Percentiles rank a stretch among this genome's conserved stretches.
Evolutionary conservation across 2,113 vertebrate genomes (phyloP).

Genomic region (Tauraco erythrolophus): DNA sequence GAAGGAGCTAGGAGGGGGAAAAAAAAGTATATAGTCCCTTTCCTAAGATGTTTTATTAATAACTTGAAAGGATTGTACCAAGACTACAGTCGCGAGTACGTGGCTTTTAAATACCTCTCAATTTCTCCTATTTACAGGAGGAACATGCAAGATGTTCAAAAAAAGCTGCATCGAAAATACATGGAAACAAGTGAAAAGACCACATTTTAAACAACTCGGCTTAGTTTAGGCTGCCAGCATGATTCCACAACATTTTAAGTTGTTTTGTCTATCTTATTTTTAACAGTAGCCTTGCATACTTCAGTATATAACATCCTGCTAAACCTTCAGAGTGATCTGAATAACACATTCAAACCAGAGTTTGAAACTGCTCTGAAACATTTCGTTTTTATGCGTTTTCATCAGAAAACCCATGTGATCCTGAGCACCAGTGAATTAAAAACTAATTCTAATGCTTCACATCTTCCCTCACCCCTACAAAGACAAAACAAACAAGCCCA

Average conservation of each 20-base stretch:
- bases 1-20: neutral
- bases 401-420: neutral
- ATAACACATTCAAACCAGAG: neutral
- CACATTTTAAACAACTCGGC: neutral
- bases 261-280: neutral
- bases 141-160: neutral
- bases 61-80: neutral
- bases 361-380: neutral
- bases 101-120: neutral
- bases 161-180: neutral
- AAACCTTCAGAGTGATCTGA: neutral
- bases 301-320: neutral
- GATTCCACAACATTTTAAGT: neutral
- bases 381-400: neutral
- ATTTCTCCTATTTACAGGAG: neutral
- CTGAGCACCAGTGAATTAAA: neutral
- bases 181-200: neutral
- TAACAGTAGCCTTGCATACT: neutral
- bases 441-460: neutral
- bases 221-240: neutral
- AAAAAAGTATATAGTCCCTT: neutral
- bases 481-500: neutral
- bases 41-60: neutral
- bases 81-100: rapidly evolving
- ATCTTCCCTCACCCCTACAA: neutral